phyloP scores from a whole-genome alignment of 1,140 invertebrate species.

The Drosophila oshimai region DNA sequence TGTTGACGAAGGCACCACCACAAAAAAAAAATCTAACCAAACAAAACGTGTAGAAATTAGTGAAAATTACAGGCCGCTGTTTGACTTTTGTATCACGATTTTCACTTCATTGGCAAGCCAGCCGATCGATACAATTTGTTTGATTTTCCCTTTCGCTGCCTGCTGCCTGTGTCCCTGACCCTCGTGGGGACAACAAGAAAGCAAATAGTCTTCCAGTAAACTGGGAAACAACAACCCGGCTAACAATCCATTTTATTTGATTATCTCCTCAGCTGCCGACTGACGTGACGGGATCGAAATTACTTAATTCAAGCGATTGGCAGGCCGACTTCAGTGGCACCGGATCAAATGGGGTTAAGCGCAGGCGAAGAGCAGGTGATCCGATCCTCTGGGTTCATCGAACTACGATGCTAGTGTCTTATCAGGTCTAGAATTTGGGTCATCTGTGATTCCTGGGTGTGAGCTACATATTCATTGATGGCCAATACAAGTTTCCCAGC shows the following conservation, averaged over 20 bases:
- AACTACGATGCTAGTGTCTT: neutral
- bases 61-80: conserved; percentile 52
- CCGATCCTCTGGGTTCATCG: neutral
- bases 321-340: conserved; percentile 9
- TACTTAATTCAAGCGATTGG: conserved; percentile 47
- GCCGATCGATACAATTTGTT: conserved; percentile 56
- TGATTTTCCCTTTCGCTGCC: conserved; percentile 15
- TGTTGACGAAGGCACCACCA: conserved; percentile 21
- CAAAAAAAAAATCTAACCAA: neutral
- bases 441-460: neutral
- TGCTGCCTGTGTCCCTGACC: conserved; percentile 56
- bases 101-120: conserved; percentile 51
- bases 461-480: neutral
- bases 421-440: conserved; percentile 10
- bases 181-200: conserved; percentile 12
- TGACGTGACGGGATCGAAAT: conserved; percentile 45
- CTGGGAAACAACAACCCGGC: conserved; percentile 18
- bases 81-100: conserved; percentile 52
- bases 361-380: conserved; percentile 26
- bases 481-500: neutral
- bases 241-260: conserved; percentile 45
- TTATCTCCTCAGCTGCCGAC: conserved; percentile 32
- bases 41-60: conserved; percentile 47
- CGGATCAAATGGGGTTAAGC: conserved; percentile 38
- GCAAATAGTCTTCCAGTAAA: conserved; percentile 27